Conservation (phyloP, 2,797 vertebrate genomes). For the Ambastaia sidthimunki region DNA sequence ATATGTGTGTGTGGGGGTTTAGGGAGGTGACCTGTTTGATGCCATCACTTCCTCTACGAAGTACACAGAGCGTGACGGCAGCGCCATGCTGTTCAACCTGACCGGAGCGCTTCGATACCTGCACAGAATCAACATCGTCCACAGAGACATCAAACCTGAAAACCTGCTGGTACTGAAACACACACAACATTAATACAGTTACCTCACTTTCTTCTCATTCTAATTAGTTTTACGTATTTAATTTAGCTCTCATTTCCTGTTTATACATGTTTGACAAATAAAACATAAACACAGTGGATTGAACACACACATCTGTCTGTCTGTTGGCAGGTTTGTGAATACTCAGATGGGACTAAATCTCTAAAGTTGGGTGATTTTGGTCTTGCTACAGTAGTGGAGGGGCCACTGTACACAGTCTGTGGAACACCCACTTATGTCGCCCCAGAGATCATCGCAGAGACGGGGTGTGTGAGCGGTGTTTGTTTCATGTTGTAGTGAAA, state of each 20-base stretch:
- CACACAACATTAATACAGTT: not conserved
- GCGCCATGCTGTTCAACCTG: constrained; percentile 97
- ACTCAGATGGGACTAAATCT: constrained; percentile 93
- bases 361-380: constrained; percentile 97
- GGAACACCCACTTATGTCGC: constrained; percentile 98
- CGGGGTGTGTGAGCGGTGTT: constrained; percentile 76
- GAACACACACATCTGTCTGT: constrained; percentile 4
- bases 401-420: constrained; percentile 92
- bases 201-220: too few relatives aligned
- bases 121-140: constrained; percentile 93
- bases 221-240: too few relatives aligned
- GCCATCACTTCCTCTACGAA: constrained; percentile 98
- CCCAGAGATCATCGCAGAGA: constrained; percentile 96
- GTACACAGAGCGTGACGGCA: constrained; percentile 94
- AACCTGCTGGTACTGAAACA: constrained; percentile 87
- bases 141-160: constrained; percentile 98
- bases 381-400: constrained; percentile 92
- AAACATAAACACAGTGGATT: not conserved
- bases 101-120: constrained; percentile 92
- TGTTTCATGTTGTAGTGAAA: too few relatives aligned
- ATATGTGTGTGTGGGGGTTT: constrained; percentile 4
- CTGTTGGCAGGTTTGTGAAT: constrained; percentile 85
- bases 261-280: too few relatives aligned
- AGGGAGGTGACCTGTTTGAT: constrained; percentile 97
- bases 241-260: too few relatives aligned